A percentile compares a stretch with the other conserved stretches of the same genome.
These are phyloP conservation scores for Poecile atricapillus DNA, from an alignment of 2,113 vertebrate species.

Conservation along the genomic window DNA sequence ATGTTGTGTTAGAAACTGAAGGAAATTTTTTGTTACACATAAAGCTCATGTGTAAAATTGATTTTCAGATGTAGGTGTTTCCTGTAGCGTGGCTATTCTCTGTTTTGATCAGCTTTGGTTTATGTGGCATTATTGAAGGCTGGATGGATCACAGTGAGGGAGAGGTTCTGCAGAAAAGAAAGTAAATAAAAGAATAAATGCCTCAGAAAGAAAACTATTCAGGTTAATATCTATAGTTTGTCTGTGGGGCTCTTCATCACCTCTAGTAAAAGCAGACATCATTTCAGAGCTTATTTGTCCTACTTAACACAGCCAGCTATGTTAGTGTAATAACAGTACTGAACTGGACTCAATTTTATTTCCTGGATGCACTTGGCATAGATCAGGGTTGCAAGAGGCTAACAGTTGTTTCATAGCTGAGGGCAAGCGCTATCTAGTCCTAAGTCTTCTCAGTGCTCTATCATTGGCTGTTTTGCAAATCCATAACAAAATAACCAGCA, in stretches of 20 bases:
- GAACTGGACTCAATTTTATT: slow-evolving; percentile 23
- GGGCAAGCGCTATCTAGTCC: background rate
- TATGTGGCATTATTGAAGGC: background rate
- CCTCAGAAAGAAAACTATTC: background rate
- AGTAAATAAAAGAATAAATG: background rate
- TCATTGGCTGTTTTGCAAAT: background rate
- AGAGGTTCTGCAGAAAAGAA: background rate
- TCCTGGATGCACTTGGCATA: background rate
- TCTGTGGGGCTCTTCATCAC: background rate
- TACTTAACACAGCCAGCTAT: background rate
- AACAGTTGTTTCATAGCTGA: background rate
- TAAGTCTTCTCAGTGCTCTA: background rate
- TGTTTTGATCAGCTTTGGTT: background rate
- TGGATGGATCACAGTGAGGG: background rate
- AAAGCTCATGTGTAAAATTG: background rate
- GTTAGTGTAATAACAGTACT: background rate
- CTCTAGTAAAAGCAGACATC: background rate
- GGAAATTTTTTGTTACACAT: background rate
- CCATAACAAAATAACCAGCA: background rate
- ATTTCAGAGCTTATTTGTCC: slow-evolving; percentile 20
- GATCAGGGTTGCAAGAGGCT: background rate
- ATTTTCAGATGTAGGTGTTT: background rate
- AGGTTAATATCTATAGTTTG: background rate
- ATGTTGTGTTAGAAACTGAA: background rate
- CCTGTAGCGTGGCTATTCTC: background rate